phyloP scores from a whole-genome alignment of 2,888 invertebrate species.

The Labia minor region DNA sequence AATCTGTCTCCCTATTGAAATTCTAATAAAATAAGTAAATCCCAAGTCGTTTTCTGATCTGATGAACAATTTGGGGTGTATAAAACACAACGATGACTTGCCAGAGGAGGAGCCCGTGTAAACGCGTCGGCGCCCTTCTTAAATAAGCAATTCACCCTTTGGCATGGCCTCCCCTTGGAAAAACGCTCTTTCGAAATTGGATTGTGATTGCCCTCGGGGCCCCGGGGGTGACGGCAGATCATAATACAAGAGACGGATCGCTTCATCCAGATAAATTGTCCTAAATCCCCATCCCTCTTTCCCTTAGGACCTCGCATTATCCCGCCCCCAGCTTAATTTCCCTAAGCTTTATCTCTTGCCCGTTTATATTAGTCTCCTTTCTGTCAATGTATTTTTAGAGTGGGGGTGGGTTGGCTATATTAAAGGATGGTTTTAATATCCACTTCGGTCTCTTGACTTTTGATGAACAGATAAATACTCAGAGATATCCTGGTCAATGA shows the following conservation, averaged over 20 bases:
- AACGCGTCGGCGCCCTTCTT: constrained; percentile 1
- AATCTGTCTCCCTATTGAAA: background rate
- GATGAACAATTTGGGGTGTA: constrained; percentile 13
- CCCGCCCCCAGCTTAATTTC: constrained; percentile 2
- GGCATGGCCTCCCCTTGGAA: background rate
- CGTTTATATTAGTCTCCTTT: constrained; percentile 4
- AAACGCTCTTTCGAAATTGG: constrained; percentile 8
- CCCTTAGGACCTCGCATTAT: constrained; percentile 4
- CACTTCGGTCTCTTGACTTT: background rate
- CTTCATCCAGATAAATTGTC: constrained; percentile 13
- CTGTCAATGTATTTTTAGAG: constrained; percentile 3
- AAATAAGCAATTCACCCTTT: constrained; percentile 13
- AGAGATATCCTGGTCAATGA: background rate
- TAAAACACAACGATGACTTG: constrained; percentile 7
- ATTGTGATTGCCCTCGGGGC: constrained; percentile 13
- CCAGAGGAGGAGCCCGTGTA: background rate
- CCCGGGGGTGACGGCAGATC: constrained; percentile 3
- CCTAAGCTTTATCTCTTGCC: constrained; percentile 13
- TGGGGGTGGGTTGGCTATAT: background rate
- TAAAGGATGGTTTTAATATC: background rate
- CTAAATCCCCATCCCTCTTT: background rate
- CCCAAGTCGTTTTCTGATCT: background rate
- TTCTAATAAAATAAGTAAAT: constrained; percentile 4
- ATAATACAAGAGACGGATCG: constrained; percentile 13
- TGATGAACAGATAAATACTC: background rate